Evolutionary conservation across 2,888 invertebrate genomes (phyloP).

Genomic region (Acanthacorydalis orientalis): DNA sequence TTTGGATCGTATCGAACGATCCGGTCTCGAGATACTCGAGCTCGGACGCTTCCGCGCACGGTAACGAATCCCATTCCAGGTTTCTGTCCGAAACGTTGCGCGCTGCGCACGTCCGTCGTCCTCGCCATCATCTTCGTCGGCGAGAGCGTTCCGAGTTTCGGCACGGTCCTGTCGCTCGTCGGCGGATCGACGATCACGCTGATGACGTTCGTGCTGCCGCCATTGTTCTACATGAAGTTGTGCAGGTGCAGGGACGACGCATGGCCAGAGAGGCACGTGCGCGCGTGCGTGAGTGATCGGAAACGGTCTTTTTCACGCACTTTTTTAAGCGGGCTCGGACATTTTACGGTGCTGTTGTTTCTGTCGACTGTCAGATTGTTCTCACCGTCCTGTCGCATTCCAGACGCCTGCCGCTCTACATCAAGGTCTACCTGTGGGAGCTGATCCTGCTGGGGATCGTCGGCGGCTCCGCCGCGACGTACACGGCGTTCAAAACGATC

Average conservation of each 20-base stretch:
- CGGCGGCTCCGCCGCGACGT: conserved; percentile 42
- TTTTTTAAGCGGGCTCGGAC: too few relatives aligned
- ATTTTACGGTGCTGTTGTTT: too few relatives aligned
- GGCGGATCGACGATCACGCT: conserved; percentile 55
- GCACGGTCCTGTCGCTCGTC: conserved; percentile 47
- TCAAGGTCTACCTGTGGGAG: conserved; percentile 42
- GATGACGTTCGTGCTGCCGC: conserved; percentile 49
- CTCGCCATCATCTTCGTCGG: conserved; percentile 43
- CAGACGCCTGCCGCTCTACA: conserved; percentile 38
- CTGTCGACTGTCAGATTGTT: background rate
- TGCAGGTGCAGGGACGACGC: conserved; percentile 26
- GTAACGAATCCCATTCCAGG: conserved; percentile 31
- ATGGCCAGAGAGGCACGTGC: conserved; percentile 28
- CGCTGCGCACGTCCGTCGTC: conserved; percentile 38
- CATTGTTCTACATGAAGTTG: conserved; percentile 46
- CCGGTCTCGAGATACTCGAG: too few relatives aligned
- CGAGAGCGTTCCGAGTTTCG: conserved; percentile 50
- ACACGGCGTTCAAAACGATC: conserved; percentile 34
- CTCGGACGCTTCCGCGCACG: background rate
- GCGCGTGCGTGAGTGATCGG: too few relatives aligned
- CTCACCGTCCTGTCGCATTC: conserved; percentile 13
- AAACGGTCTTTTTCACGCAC: too few relatives aligned
- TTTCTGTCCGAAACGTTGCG: conserved; percentile 39
- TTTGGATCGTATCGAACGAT: too few relatives aligned
- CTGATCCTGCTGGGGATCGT: conserved; percentile 38